phyloP scores from a whole-genome alignment of 2,797 vertebrate species.

The Chanos chanos region DNA sequence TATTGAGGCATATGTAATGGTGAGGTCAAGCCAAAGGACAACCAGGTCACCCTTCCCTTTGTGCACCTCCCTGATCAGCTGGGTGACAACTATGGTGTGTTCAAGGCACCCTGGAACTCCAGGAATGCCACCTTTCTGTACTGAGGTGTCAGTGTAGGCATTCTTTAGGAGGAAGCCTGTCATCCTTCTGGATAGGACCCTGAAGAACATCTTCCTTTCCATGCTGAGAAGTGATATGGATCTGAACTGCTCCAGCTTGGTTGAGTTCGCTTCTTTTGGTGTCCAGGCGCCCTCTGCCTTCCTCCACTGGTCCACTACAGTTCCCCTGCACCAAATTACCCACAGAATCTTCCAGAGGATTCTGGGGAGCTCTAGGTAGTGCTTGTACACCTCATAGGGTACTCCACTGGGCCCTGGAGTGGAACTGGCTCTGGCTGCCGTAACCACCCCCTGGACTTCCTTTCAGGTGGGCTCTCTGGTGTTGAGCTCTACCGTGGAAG shows the following conservation, averaged over 20 bases:
- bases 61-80: background rate
- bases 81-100: background rate
- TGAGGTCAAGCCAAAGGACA: background rate
- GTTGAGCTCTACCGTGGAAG: background rate
- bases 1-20: background rate
- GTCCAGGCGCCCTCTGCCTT: background rate
- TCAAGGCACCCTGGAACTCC: background rate
- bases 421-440: background rate
- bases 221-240: background rate
- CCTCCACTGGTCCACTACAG: background rate
- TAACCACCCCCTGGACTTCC: background rate
- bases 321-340: background rate
- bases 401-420: background rate
- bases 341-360: background rate
- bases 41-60: background rate
- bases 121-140: background rate
- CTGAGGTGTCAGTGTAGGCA: background rate
- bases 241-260: background rate
- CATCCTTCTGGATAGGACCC: background rate
- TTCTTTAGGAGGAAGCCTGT: background rate
- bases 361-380: background rate
- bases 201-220: constrained; percentile 7
- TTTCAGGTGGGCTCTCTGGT: background rate
- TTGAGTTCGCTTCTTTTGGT: background rate
- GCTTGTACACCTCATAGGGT: background rate